Conservation (phyloP, 2,797 vertebrate genomes). For the Manis javanica region DNA sequence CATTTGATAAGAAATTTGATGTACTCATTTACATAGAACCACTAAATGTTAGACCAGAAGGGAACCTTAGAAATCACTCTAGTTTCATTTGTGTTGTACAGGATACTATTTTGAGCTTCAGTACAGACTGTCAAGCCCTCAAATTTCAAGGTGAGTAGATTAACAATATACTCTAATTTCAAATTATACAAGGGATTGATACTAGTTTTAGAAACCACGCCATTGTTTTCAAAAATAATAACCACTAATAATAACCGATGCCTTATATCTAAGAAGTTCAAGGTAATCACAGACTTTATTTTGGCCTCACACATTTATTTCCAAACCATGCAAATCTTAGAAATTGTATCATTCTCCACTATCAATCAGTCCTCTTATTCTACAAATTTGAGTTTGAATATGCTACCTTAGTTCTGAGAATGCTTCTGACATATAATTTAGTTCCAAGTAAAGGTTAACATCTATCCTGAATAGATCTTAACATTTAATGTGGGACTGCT, state of each 20-base stretch:
- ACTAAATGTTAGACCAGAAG: background rate
- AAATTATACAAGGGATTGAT: background rate
- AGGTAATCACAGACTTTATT: background rate
- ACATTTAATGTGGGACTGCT: background rate
- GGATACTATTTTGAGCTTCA: background rate
- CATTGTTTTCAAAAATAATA: slow-evolving; percentile 22
- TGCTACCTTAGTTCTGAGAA: background rate
- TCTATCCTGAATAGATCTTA: background rate
- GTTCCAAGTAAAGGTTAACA: background rate
- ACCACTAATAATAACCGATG: background rate
- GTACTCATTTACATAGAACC: background rate
- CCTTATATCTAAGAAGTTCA: background rate
- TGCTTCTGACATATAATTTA: slow-evolving; percentile 5
- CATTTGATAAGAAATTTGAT: background rate
- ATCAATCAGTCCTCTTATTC: slow-evolving; percentile 31
- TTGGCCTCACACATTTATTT: background rate
- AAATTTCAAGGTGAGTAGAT: background rate
- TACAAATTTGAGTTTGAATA: slow-evolving; percentile 22
- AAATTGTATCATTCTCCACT: background rate
- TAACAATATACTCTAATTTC: background rate
- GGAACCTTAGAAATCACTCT: background rate
- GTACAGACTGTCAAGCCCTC: background rate
- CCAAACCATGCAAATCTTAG: background rate
- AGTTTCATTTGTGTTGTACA: background rate
- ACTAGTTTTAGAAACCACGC: slow-evolving; percentile 12